Conservation (phyloP, 2,113 vertebrate genomes). For the Equus przewalskii region DNA sequence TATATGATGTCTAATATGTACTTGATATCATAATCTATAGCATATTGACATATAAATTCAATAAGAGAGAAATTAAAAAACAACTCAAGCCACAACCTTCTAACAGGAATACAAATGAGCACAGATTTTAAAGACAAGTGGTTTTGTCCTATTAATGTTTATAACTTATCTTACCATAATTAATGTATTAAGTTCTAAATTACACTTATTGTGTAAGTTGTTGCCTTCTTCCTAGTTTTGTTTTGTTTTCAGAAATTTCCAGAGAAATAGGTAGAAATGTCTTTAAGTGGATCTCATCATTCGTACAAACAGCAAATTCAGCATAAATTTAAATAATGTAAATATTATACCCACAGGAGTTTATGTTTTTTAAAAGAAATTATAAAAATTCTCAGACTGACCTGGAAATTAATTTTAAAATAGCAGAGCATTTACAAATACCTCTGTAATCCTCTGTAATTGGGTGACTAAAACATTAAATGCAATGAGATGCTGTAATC, state of each 20-base stretch:
- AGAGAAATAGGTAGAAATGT: conserved; percentile 15
- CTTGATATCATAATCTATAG: conserved; percentile 31
- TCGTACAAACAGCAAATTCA: conserved; percentile 55
- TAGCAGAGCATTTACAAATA: conserved; percentile 32
- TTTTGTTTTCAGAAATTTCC: conserved; percentile 60
- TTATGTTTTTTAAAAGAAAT: conserved; percentile 10
- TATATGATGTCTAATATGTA: not conserved
- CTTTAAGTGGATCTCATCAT: conserved; percentile 13
- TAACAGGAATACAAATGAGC: not conserved
- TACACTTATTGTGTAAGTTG: not conserved
- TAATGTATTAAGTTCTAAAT: conserved; percentile 50
- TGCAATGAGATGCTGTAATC: not conserved
- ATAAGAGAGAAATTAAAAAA: conserved; percentile 42
- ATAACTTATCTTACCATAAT: conserved; percentile 34
- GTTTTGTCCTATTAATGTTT: conserved; percentile 21
- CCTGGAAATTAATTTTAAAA: conserved; percentile 62
- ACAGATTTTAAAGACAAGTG: conserved; percentile 48
- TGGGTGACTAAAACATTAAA: not conserved
- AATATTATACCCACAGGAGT: not conserved
- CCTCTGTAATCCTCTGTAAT: conserved; percentile 19
- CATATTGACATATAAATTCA: conserved; percentile 38
- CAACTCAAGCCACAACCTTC: conserved; percentile 26
- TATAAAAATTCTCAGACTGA: conserved; percentile 6
- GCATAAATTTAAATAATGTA: conserved; percentile 54
- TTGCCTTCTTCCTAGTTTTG: conserved; percentile 29